A percentile compares a stretch with the other conserved stretches of the same genome.
phyloP scores from a whole-genome alignment of 2,888 invertebrate genomes.

The Margaritifera margaritifera region DNA sequence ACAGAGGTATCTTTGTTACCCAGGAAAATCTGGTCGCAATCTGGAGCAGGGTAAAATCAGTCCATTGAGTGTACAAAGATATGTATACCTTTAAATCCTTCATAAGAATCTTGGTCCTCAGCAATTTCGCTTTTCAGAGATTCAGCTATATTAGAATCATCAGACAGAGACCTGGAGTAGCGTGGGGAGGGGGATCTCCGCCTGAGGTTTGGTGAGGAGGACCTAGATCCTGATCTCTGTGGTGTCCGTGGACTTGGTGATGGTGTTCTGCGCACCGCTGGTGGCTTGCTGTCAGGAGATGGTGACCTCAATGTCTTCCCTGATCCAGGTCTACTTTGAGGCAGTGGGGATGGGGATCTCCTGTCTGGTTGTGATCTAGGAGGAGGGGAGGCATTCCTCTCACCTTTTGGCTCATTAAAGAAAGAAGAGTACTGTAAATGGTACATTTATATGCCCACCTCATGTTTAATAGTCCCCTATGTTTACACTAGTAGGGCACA shows the following conservation, averaged over 20 bases:
- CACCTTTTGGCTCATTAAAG: constrained; percentile 9
- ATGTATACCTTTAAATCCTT: constrained; percentile 21
- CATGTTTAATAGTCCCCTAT: no score
- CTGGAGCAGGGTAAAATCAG: neutral
- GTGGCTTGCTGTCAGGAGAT: constrained; percentile 43
- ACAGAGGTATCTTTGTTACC: neutral
- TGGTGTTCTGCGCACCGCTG: constrained; percentile 36
- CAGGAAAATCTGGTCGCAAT: neutral
- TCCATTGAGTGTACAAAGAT: neutral
- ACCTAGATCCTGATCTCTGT: constrained; percentile 23
- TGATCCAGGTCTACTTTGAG: constrained; percentile 15
- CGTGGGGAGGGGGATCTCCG: constrained; percentile 52
- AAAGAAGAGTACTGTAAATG: neutral
- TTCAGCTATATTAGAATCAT: constrained; percentile 56
- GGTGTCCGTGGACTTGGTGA: constrained; percentile 33
- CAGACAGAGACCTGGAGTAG: constrained; percentile 44
- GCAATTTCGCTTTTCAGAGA: constrained; percentile 55
- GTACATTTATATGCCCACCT: no score
- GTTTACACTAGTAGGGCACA: no score
- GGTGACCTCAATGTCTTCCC: constrained; percentile 23
- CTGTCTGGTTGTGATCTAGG: constrained; percentile 4
- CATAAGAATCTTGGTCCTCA: constrained; percentile 44
- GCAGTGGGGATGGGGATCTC: constrained; percentile 33
- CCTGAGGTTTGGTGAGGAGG: constrained; percentile 44
- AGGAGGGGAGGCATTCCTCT: constrained; percentile 22